Evolutionary conservation across 2,113 vertebrate species (phyloP).

Genomic region (Pelecanus crispus): DNA sequence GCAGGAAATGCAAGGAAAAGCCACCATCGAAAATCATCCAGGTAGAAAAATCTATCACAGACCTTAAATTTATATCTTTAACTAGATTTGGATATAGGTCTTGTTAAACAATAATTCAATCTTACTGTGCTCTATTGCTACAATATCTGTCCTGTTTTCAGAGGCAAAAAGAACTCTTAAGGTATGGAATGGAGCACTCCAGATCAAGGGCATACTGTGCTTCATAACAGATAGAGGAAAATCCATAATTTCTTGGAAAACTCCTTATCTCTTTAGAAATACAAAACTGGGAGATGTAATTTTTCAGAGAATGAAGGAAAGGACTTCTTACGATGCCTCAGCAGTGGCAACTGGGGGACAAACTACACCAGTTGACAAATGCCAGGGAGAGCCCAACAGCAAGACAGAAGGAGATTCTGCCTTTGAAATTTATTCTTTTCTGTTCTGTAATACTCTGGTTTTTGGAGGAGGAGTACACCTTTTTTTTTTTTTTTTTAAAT

Average conservation of each 20-base stretch:
- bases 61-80: neutral
- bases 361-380: neutral
- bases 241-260: neutral
- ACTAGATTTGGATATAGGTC: neutral
- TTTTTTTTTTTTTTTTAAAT: neutral
- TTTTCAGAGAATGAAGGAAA: neutral
- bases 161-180: neutral
- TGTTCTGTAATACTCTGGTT: neutral
- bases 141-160: neutral
- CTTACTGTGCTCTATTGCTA: neutral
- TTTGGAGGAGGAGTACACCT: neutral
- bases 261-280: neutral
- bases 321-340: neutral
- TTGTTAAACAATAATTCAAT: neutral
- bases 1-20: neutral
- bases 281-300: neutral
- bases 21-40: rapidly evolving
- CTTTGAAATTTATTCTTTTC: neutral
- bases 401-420: neutral
- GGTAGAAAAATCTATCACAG: neutral
- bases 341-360: neutral
- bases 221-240: neutral
- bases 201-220: rapidly evolving
- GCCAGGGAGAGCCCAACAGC: neutral
- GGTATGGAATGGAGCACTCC: neutral